A percentile compares a stretch with the other conserved stretches of the same genome.
These are phyloP conservation scores for Bergia sp. DNA, from an alignment of 92 coral and sea anemone species.

Conservation along the genomic window DNA sequence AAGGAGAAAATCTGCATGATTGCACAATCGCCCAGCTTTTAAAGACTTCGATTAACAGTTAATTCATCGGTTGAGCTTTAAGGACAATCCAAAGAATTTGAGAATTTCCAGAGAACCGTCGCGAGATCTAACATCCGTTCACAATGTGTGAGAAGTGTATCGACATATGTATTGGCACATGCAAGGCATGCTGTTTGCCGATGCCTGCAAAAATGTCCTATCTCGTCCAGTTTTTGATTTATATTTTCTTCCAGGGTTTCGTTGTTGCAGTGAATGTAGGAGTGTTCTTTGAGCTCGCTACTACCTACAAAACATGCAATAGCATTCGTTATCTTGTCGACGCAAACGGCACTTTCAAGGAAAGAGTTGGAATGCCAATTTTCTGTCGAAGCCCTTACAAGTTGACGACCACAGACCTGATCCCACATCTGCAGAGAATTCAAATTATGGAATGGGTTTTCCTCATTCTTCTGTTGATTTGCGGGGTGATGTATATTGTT, in stretches of 20 bases:
- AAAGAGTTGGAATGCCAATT: slow-evolving; percentile 33
- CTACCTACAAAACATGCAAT: slow-evolving; percentile 60
- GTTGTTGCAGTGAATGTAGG: slow-evolving; percentile 79
- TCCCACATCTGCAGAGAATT: slow-evolving; percentile 55
- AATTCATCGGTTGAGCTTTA: background rate
- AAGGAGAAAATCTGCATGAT: background rate
- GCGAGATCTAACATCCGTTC: slow-evolving; percentile 61
- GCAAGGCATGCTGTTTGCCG: slow-evolving; percentile 68
- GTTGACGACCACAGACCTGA: slow-evolving; percentile 48
- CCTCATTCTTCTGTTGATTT: slow-evolving; percentile 64
- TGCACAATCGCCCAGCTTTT: background rate
- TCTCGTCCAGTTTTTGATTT: slow-evolving; percentile 72
- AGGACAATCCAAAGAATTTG: background rate
- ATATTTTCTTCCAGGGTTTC: slow-evolving; percentile 77
- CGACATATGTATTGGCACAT: slow-evolving; percentile 49
- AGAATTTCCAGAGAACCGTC: background rate
- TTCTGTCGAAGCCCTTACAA: slow-evolving; percentile 58
- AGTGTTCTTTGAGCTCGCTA: slow-evolving; percentile 70
- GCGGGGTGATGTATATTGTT: slow-evolving; percentile 69
- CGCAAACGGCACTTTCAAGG: slow-evolving; percentile 47
- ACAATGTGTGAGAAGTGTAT: slow-evolving; percentile 64
- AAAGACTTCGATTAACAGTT: background rate
- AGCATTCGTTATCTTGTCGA: slow-evolving; percentile 54
- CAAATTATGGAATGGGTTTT: slow-evolving; percentile 75
- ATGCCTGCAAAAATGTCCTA: slow-evolving; percentile 65